Conservation (phyloP, 1,140 invertebrate species). For the Solenopsis invicta region DNA sequence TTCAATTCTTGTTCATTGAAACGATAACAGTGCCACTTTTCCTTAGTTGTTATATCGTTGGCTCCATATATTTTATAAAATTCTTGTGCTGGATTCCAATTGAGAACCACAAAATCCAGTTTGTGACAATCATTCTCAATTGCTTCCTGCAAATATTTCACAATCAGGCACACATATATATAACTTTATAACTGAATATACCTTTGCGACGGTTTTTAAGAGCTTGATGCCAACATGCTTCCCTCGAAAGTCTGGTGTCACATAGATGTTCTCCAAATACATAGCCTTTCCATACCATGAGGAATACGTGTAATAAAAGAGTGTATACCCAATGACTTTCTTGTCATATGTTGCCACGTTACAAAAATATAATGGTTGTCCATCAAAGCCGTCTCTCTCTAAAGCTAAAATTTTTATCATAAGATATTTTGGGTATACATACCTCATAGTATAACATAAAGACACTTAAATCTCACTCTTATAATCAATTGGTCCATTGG, state of each 20-base stretch:
- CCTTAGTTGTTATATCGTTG: constrained; percentile 89
- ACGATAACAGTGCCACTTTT: constrained; percentile 92
- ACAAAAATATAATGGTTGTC: constrained; percentile 89
- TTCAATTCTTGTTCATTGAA: constrained; percentile 85
- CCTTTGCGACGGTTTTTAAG: constrained; percentile 91
- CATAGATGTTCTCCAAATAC: constrained; percentile 95
- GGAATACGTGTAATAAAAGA: constrained; percentile 93
- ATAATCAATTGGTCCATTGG: constrained; percentile 90
- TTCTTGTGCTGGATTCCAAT: constrained; percentile 94
- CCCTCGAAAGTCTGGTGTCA: constrained; percentile 89
- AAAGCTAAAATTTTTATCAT: constrained; percentile 86
- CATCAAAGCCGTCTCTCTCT: constrained; percentile 91
- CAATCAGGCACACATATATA: neutral
- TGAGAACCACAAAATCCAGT: constrained; percentile 92
- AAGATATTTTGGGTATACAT: constrained; percentile 19
- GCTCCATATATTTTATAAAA: constrained; percentile 92
- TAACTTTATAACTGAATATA: constrained; percentile 78
- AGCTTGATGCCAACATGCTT: constrained; percentile 91
- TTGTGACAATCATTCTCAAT: constrained; percentile 87
- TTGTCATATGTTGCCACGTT: constrained; percentile 89
- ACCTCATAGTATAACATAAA: neutral
- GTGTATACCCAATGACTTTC: constrained; percentile 90
- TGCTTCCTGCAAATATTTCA: constrained; percentile 87
- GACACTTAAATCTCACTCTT: constrained; percentile 83
- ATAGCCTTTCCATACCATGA: constrained; percentile 92